phyloP scores from a whole-genome alignment of 2,113 vertebrate species.

The Recurvirostra avosetta region DNA sequence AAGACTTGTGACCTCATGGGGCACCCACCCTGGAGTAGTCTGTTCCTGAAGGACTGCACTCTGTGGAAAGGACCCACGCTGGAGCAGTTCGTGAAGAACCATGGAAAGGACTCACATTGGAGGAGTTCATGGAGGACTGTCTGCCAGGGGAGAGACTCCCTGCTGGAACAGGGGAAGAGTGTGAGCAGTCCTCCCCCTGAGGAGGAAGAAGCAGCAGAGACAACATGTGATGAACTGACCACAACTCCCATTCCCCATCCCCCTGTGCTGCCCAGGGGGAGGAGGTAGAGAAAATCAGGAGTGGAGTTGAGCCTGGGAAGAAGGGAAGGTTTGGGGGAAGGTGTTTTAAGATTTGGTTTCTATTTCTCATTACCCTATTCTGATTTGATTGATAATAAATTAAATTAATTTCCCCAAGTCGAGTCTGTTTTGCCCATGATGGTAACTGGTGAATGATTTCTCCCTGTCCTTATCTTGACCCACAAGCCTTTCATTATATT shows the following conservation, averaged over 20 bases:
- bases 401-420: not conserved
- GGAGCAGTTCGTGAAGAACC: not conserved
- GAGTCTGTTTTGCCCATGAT: not conserved
- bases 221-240: not conserved
- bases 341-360: not conserved
- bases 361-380: not conserved
- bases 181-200: not conserved
- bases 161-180: not conserved
- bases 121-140: not conserved
- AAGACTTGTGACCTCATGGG: not conserved
- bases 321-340: not conserved
- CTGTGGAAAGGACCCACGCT: not conserved
- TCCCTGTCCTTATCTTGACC: not conserved
- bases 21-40: not conserved
- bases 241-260: not conserved
- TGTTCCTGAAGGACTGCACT: not conserved
- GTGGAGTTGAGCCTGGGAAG: not conserved
- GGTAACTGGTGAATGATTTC: not conserved
- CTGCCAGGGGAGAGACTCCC: not conserved
- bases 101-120: not conserved
- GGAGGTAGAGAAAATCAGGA: not conserved
- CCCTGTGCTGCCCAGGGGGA: not conserved
- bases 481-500: not conserved
- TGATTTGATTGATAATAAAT: not conserved
- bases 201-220: not conserved